Percentiles rank a stretch among this genome's conserved stretches.
phyloP scores from a whole-genome alignment of 2,888 invertebrate species.

The Ophion ventricosus region DNA sequence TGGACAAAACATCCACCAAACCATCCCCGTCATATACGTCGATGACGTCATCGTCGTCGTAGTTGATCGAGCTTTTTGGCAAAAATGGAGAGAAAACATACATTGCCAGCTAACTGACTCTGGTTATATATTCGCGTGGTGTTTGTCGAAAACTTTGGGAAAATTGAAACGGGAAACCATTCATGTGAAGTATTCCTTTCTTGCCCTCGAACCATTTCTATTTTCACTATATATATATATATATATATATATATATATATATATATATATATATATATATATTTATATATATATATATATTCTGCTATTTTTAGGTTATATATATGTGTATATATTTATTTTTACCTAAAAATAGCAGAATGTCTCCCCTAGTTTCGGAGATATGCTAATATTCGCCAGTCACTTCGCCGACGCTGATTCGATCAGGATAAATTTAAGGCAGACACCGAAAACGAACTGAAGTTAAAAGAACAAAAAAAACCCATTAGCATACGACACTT shows the following conservation, averaged over 20 bases:
- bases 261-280: neutral
- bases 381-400: too few species aligned
- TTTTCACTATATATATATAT: neutral
- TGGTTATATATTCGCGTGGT: constrained; percentile 33
- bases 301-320: neutral
- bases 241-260: too few species aligned
- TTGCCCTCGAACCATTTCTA: constrained; percentile 46
- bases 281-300: neutral
- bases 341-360: neutral
- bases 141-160: constrained; percentile 45
- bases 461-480: too few species aligned
- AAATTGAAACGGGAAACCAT: constrained; percentile 36
- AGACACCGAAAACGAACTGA: too few species aligned
- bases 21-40: constrained; percentile 50
- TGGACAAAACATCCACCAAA: constrained; percentile 48
- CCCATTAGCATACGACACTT: too few species aligned
- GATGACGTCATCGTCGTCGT: constrained; percentile 47
- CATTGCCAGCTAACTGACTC: constrained; percentile 24
- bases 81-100: constrained; percentile 16
- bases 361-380: too few species aligned
- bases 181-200: constrained; percentile 34
- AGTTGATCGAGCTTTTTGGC: constrained; percentile 56
- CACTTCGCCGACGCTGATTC: too few species aligned
- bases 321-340: neutral
- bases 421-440: too few species aligned